Evolutionary conservation across 2,113 vertebrate genomes (phyloP), one percentile per base, ranked within the genome.

Genomic region (Verasper variegatus): DNA sequence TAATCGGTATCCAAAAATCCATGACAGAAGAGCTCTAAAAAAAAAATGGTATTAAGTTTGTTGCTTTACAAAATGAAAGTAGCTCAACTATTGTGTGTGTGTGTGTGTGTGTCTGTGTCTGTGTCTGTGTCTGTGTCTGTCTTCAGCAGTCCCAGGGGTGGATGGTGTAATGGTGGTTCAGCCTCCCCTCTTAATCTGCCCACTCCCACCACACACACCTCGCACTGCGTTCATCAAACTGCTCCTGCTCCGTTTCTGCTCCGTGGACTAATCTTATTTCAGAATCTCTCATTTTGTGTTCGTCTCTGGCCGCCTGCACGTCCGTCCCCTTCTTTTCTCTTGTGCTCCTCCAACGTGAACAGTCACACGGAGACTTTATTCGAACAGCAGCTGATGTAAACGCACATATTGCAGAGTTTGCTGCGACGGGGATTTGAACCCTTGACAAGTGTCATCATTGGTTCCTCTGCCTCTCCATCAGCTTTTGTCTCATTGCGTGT

Each of bases 141-240:
- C 40, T 63, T 1, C 55, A 13, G 18, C 4, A 24, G 71, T 85
- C 80, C 81, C 82, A 81, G 71, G 66, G 8, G 82, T 65, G 20
- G 63, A 82, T 85, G 80, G 47, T 83, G 78, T 90, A 84, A 88
- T 88, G 70, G 69, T 88, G 67, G 65, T 62, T 23, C 51, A 57
- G 55, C 65, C 73, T 37, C 47, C 63, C 61, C 49, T 40, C 59
- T 42, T 49, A n/a, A 49, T 49, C 67, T 17, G 37, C 49, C 14
- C 60, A 49, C 54, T 18, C 24, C 60, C 60, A 42, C 68, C 23
- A 20, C 64, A 68, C 27, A 45, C 64, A 58, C 74, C 58, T 51
- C 40, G 17, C 31, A 21, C 31, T 37, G 26, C 37, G 35, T 37
- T 65, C 45, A 71, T 75, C 57, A 56, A 42, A 47, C 61, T 35